Evolutionary conservation across 2,797 vertebrate genomes (phyloP).

Genomic region (Mus spretus): DNA sequence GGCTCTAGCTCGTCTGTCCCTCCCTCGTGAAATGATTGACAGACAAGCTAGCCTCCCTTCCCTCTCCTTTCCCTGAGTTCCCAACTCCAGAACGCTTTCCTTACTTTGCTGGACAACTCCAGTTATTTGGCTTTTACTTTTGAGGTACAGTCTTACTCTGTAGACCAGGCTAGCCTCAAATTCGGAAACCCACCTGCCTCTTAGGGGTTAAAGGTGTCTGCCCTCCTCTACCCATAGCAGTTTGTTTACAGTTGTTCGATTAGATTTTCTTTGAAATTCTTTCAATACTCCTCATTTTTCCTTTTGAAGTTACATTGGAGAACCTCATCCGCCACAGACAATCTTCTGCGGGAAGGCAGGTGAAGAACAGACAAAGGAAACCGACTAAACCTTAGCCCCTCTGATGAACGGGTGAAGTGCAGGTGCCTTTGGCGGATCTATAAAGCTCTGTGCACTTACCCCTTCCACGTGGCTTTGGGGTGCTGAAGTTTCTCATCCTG

Average conservation of each 20-base stretch:
- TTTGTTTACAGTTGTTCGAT: not conserved
- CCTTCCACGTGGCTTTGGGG: not conserved
- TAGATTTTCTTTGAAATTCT: not conserved
- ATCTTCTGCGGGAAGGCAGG: not conserved
- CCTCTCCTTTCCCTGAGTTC: not conserved
- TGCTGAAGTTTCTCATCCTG: slow-evolving; percentile 7
- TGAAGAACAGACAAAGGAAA: not conserved
- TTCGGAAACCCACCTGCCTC: not conserved
- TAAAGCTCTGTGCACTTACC: not conserved
- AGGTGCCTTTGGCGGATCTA: not conserved
- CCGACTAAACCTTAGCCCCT: not conserved
- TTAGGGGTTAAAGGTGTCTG: not conserved
- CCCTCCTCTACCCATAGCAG: too few relatives aligned
- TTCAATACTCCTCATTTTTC: not conserved
- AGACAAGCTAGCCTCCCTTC: not conserved
- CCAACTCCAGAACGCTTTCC: slow-evolving; percentile 22
- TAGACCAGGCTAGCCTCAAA: not conserved
- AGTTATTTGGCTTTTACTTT: not conserved
- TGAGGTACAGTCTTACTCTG: not conserved
- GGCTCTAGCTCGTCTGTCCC: not conserved
- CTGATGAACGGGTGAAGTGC: not conserved
- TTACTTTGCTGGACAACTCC: not conserved
- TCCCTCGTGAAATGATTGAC: not conserved
- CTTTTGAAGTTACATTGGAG: slow-evolving; percentile 13
- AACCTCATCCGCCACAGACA: not conserved